Conservation (phyloP, 2,888 invertebrate species). For the Tubiluchus corallicola region DNA sequence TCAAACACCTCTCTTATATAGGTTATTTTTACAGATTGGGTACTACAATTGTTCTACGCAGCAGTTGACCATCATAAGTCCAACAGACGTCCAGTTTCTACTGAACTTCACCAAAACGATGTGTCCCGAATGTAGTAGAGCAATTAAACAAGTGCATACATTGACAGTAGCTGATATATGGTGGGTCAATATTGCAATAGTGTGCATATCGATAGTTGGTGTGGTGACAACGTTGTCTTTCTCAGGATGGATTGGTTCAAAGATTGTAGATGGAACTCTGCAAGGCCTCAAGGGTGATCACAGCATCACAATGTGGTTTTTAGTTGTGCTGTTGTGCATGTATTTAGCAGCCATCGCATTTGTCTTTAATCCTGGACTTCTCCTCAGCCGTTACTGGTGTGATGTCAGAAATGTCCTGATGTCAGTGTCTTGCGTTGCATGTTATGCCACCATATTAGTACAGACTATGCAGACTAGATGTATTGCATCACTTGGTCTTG, state of each 20-base stretch:
- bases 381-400: conserved; percentile 16
- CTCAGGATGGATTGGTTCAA: conserved; percentile 23
- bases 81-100: too few relatives aligned
- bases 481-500: conserved; percentile 26
- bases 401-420: conserved; percentile 22
- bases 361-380: conserved; percentile 22
- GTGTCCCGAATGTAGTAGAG: too few relatives aligned
- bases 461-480: conserved; percentile 28
- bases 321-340: conserved; percentile 22
- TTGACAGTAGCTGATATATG: not conserved
- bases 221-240: conserved; percentile 24
- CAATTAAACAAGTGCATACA: too few relatives aligned
- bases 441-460: conserved; percentile 26
- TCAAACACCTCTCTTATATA: too few relatives aligned
- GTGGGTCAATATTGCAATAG: conserved; percentile 24
- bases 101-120: too few relatives aligned
- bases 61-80: too few relatives aligned
- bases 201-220: conserved; percentile 21
- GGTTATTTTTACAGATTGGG: too few relatives aligned
- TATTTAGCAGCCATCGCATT: conserved; percentile 24
- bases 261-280: conserved; percentile 26
- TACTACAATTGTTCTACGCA: too few relatives aligned
- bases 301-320: conserved; percentile 21
- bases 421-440: conserved; percentile 23
- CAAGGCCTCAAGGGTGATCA: conserved; percentile 17